A percentile compares a stretch with the other conserved stretches of the same genome.
phyloP scores from a whole-genome alignment of 1,140 invertebrate genomes.

The Adoxophyes honmai region DNA sequence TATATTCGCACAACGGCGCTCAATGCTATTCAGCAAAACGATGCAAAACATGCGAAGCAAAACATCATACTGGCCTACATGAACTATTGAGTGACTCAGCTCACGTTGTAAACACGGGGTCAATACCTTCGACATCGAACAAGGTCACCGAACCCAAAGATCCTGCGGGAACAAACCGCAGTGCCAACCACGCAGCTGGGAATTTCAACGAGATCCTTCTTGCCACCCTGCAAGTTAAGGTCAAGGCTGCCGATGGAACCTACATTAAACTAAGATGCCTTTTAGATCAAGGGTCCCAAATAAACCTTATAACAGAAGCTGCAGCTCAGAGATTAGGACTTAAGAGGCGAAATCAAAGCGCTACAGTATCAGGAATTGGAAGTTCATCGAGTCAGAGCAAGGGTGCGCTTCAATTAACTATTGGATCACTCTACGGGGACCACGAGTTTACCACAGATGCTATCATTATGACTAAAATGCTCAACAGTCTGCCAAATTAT shows the following conservation, averaged over 20 bases:
- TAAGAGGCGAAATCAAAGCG: background rate
- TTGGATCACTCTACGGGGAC: background rate
- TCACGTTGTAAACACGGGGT: no score
- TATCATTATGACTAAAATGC: background rate
- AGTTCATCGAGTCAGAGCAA: background rate
- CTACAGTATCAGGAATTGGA: background rate
- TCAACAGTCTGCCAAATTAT: background rate
- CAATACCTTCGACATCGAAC: background rate
- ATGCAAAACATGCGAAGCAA: background rate
- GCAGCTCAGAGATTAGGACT: background rate
- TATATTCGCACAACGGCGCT: background rate
- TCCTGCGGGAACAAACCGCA: background rate
- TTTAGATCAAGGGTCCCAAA: background rate
- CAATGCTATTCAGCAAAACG: background rate
- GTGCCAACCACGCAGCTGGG: background rate
- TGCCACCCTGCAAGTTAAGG: background rate
- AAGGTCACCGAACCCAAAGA: background rate
- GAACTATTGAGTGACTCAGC: background rate
- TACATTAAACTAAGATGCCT: background rate
- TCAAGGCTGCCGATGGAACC: background rate
- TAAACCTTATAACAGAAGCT: background rate
- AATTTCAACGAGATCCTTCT: conserved; percentile 2
- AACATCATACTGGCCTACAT: background rate
- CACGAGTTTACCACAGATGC: background rate
- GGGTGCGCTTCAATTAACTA: background rate